Evolutionary conservation across 2,113 vertebrate species (phyloP).

Genomic region (Laticauda laticaudata): DNA sequence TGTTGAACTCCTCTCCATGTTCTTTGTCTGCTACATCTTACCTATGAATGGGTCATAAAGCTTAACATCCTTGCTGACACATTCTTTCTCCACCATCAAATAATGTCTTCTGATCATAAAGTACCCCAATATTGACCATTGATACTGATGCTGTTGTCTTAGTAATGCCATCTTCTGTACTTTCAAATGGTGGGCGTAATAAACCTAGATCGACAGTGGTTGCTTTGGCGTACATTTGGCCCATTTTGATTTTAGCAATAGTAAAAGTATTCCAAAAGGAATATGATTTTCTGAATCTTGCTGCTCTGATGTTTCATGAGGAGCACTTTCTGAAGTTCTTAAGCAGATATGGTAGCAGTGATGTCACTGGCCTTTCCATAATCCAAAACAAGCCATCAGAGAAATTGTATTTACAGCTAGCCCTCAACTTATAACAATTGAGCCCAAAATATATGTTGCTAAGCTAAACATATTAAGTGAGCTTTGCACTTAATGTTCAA

Average conservation of each 20-base stretch:
- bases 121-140: background rate
- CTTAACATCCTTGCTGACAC: background rate
- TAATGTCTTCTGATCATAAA: background rate
- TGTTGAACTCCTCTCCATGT: background rate
- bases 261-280: background rate
- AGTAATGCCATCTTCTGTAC: background rate
- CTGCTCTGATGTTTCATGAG: background rate
- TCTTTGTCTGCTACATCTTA: too few relatives aligned
- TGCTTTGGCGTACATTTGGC: background rate
- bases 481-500: too few relatives aligned
- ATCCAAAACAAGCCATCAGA: background rate
- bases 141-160: background rate
- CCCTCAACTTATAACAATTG: too few relatives aligned
- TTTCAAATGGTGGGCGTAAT: background rate
- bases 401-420: background rate
- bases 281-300: background rate
- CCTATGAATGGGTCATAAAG: background rate
- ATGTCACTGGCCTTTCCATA: background rate
- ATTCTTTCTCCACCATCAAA: background rate
- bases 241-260: background rate
- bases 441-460: too few relatives aligned
- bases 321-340: background rate
- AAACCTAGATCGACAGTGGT: background rate
- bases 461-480: too few relatives aligned
- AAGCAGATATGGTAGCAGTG: background rate